Base-by-base conservation (phyloP, 2,888 invertebrate species). In the Platerodrilus igneus region DNA sequence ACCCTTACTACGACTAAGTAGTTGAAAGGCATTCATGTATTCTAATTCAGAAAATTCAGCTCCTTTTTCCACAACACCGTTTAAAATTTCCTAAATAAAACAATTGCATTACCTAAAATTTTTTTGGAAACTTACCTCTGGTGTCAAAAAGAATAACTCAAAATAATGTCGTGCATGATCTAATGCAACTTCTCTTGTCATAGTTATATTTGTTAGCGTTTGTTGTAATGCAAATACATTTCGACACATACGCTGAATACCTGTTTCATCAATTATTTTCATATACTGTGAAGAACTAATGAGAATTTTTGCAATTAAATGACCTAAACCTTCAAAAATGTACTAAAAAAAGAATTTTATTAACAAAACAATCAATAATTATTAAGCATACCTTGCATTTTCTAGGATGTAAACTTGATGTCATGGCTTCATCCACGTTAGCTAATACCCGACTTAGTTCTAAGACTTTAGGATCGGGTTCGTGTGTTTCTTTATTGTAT, bases 141-240 rank as follows among this genome's bases (percentile, higher is more conserved):
- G 89, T 13, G 82, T 76, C 57, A 82, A 77, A 51, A 86, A 83
- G 43, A 94, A 81, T 51, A 95, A 74, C 56, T 92, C 89, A 60
- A 89, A 88, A 70, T 91, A 95, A 52, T 83, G 81, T 56, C 89
- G 77, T 0, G 95, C 94, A 59, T 90, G 82, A 67, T 94, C 93
- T 54, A 96, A 73, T 10, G 88, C 87, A 8, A 86, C 74, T 68
- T 89, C 88, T 40, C 87, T 72, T 1, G 83, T 79, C 70, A 84
- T 80, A 2, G 89, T 89, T 39, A 91, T 86, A 59, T 84, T 84
- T 22, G 87, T 82, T n/a, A 91, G 66, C 3, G 86, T 86, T 64
- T 90, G 89, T 60, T 91, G 90, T 15, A 92, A 70, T 1, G 86
- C 82, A 66, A 87, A 82, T 11, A 91, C 83, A 66, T 91, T 88